Conservation (phyloP, 1,140 invertebrate species). For the Leptopilina clavipes region DNA sequence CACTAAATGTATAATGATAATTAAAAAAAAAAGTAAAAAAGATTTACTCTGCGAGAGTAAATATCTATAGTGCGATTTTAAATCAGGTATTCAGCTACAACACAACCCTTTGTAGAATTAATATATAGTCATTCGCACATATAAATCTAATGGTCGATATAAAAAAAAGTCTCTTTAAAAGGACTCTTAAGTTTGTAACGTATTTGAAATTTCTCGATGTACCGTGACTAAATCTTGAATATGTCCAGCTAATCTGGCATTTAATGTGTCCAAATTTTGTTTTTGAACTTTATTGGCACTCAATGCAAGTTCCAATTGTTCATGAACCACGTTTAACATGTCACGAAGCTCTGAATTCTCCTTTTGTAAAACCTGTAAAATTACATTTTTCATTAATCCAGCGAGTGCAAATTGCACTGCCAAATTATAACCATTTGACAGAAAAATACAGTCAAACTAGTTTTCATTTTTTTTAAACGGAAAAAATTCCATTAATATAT, state of each 20-base stretch:
- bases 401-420: too few relatives aligned
- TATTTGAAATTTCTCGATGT: conserved; percentile 88
- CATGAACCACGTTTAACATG: conserved; percentile 85
- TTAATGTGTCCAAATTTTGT: conserved; percentile 89
- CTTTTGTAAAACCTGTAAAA: conserved; percentile 78
- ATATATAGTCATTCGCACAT: conserved; percentile 44
- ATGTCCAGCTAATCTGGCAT: conserved; percentile 87
- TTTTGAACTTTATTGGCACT: conserved; percentile 89
- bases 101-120: conserved; percentile 34
- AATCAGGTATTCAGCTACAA: conserved; percentile 16
- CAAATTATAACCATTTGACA: too few relatives aligned
- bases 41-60: neutral
- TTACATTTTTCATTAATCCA: neutral
- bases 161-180: conserved; percentile 67
- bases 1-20: neutral
- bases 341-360: conserved; percentile 84
- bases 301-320: conserved; percentile 87
- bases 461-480: too few relatives aligned
- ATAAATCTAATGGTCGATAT: conserved; percentile 61
- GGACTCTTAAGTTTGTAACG: conserved; percentile 82
- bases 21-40: neutral
- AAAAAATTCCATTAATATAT: too few relatives aligned
- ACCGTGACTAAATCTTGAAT: conserved; percentile 90
- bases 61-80: neutral
- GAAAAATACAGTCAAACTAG: too few relatives aligned